A percentile compares a stretch with the other conserved stretches of the same genome.
Evolutionary conservation across 2,797 vertebrate genomes (phyloP).

Genomic region (Myotis vivesi): DNA sequence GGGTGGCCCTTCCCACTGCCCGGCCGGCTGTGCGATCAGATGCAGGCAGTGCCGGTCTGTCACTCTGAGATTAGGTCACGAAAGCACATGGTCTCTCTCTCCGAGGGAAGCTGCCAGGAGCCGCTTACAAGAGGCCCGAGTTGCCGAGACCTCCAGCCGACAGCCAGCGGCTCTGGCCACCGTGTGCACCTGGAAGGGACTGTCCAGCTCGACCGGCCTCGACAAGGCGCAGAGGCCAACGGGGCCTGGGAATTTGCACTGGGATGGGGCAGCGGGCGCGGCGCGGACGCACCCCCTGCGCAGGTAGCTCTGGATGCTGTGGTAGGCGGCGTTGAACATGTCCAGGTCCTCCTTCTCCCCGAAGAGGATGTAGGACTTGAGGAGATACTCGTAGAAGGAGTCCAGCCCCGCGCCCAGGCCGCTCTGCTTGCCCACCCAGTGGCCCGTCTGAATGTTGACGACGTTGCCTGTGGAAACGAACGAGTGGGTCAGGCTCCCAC

Average conservation of each 20-base stretch:
- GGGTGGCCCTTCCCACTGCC: too few relatives aligned
- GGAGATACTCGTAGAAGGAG: slow-evolving; percentile 97
- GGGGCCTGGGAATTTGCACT: background rate
- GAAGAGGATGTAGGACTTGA: slow-evolving; percentile 98
- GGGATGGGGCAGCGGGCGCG: background rate
- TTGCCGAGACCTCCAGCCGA: background rate
- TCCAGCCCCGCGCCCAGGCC: slow-evolving; percentile 96
- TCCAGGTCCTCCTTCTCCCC: slow-evolving; percentile 95
- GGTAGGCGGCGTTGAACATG: slow-evolving; percentile 95
- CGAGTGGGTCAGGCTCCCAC: background rate
- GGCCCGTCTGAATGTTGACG: slow-evolving; percentile 97
- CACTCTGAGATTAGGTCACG: background rate
- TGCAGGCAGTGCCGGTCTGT: background rate
- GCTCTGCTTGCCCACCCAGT: slow-evolving; percentile 97
- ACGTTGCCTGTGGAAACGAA: slow-evolving; percentile 90
- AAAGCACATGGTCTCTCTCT: background rate
- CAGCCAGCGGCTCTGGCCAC: background rate
- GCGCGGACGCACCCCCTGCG: slow-evolving; percentile 91
- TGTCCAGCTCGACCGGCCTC: rapidly evolving
- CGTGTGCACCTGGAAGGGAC: background rate
- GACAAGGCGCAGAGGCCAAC: background rate
- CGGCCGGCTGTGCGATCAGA: too few relatives aligned
- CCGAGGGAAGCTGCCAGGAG: background rate
- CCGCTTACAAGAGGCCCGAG: background rate
- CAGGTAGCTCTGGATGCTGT: slow-evolving; percentile 95